Evolutionary conservation across 2,888 invertebrate genomes (phyloP), one percentile per base, ranked within the genome.

Genomic region (Caenorhabditis plicata): DNA sequence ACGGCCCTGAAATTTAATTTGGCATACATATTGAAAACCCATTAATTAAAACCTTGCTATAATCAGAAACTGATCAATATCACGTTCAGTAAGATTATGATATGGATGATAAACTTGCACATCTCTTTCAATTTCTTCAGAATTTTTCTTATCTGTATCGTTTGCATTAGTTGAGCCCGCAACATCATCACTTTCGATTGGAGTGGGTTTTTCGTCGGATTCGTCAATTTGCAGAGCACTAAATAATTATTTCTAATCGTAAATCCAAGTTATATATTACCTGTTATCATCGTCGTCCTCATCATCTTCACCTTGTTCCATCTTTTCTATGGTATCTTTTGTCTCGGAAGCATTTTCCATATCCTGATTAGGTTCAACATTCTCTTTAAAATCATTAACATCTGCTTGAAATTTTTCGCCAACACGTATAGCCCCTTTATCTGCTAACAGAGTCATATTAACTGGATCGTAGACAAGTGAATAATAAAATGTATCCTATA

Each of bases 401-500:
- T 49, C 60, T 3, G 94, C 93, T 86, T 99, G 98, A 86, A 92
- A 96, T 85, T 90, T 88, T 83, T 89, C 90, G 81, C 96, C 96
- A 45, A 89, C 87, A 75, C 88, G 82, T 83, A 92, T 93, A 86
- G 91, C 92, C 82, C 85, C 81, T 86, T 95, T 94, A 85, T 99
- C 98, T 80, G 96, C 96, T 83, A 96, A 87, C 82, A 99, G 87
- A 78, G 96, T 98, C 86, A 94, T 94, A 86, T 95, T 94, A 84
- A 91, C 89, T 76, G 96, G 96, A 87, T 99, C 98, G 85, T 95
- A 99, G 19, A 98, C 96, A 84, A 99, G 87, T 84, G 96, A 95
- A 86, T 98, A 98, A 86, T 95, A 99, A 87, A 98, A 99, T 83
- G 92, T 89, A 85, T 99, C 96, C 88, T n/a, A n/a, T n/a, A n/a